Percentiles rank a stretch among this genome's conserved stretches.
Conservation (phyloP, 2,888 invertebrate genomes). For the Melieria omissa region DNA sequence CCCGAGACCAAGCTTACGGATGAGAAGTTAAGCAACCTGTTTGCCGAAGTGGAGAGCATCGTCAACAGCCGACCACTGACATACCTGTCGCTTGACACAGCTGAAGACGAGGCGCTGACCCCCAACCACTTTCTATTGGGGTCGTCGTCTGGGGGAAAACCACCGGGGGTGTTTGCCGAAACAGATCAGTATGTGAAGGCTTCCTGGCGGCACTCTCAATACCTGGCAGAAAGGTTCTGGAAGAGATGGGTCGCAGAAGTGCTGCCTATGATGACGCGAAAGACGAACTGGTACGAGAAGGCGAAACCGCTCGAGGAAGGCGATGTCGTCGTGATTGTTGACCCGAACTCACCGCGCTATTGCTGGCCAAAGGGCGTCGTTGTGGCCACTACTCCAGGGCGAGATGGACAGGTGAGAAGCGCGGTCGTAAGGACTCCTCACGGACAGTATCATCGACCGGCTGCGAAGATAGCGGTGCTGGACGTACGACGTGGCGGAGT, state of each 20-base stretch:
- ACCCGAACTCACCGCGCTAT: conserved; percentile 28
- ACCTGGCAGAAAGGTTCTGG: conserved; percentile 49
- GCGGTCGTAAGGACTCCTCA: conserved; percentile 1
- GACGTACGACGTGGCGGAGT: conserved; percentile 6
- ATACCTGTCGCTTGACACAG: conserved; percentile 14
- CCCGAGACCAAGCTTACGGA: neutral
- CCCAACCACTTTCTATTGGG: conserved; percentile 10
- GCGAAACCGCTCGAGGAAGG: conserved; percentile 29
- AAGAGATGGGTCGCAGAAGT: conserved; percentile 52
- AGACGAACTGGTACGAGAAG: conserved; percentile 35
- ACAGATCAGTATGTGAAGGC: conserved; percentile 46
- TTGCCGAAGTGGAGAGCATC: conserved; percentile 30
- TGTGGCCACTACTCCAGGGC: neutral
- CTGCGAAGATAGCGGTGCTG: conserved; percentile 8
- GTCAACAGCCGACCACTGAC: conserved; percentile 40
- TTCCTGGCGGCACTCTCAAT: conserved; percentile 43
- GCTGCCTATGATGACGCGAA: conserved; percentile 30
- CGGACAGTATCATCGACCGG: conserved; percentile 14
- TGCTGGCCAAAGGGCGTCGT: conserved; percentile 36
- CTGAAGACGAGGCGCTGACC: neutral
- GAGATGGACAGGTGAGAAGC: conserved; percentile 11
- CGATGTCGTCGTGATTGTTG: conserved; percentile 21
- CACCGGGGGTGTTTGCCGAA: conserved; percentile 39
- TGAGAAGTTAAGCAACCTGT: neutral
- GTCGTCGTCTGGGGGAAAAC: conserved; percentile 35